Evolutionary conservation across 1,140 invertebrate genomes (phyloP), one percentile per base, ranked within the genome.

Genomic region (Cryptotermes secundus): DNA sequence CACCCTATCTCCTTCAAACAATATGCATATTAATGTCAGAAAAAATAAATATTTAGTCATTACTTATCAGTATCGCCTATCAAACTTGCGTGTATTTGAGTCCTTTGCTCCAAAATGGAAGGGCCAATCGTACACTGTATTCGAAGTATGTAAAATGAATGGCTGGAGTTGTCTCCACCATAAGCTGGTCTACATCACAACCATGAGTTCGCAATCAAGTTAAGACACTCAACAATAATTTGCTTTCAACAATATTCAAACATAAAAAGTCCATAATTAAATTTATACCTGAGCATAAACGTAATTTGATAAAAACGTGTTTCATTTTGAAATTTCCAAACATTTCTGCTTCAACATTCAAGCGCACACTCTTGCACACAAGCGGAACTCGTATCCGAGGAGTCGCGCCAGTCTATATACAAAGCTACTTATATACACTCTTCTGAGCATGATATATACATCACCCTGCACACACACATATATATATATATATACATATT

Each of bases 261-360:
- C 53, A 31, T 2, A 72, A 72, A 72, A 31, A n/a, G 59, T 31
- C 26, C 16, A 16, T 72, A 72, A 72, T 72, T 72, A 72, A 72
- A 72, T 72, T 72, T 72, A 31, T 72, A 72, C 59, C 59, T 72
- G 59, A 72, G 59, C 59, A 72, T 31, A 72, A 72, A 72, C 31
- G 2, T 72, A 31, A 31, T 72, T 9, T 72, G n/a, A 72, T n/a
- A 72, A 72, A 31, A 72, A 72, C 59, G 31, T 72, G 26, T 72
- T 72, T 72, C 12, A 0, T 31, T 72, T 72, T 31, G 31, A 72
- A 72, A 72, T 31, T 72, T 16, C 26, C 59, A 72, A 72, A n/a
- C 59, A 2, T 26, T 72, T 72, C 31, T 72, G 59, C 59, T 72
- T 72, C 45, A 49, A 19, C 45, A 49, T 49, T 49, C 59, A 72